Percentiles rank a stretch among this genome's conserved stretches.
Conservation (phyloP, 2,113 vertebrate genomes). For the Genyomyrus donnyi region DNA sequence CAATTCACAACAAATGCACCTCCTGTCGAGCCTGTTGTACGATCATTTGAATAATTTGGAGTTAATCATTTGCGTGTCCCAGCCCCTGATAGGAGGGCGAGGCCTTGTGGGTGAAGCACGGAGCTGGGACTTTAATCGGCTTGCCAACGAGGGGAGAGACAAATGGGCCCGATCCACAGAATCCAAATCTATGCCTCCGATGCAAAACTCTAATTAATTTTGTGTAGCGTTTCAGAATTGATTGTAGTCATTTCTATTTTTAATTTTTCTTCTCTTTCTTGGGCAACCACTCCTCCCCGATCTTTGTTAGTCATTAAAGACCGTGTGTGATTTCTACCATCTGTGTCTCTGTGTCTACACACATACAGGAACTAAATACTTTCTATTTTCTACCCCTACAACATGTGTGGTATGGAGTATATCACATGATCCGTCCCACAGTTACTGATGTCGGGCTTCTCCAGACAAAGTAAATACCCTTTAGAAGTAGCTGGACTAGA, state of each 20-base stretch:
- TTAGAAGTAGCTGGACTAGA: background rate
- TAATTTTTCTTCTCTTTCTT: conserved; percentile 81
- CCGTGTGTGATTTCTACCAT: background rate
- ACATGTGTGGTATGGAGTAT: background rate
- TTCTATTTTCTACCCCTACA: background rate
- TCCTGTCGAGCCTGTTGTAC: conserved; percentile 62
- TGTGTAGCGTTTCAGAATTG: conserved; percentile 92
- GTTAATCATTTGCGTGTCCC: conserved; percentile 80
- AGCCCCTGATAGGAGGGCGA: conserved; percentile 64
- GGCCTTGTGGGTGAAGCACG: conserved; percentile 62
- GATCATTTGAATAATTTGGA: conserved; percentile 76
- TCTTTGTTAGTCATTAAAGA: background rate
- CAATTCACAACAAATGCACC: conserved; percentile 16
- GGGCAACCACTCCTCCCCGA: conserved; percentile 35
- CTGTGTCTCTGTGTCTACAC: conserved; percentile 15
- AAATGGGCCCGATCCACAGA: conserved; percentile 72
- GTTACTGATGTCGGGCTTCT: background rate
- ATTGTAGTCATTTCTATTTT: conserved; percentile 81
- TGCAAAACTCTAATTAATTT: conserved; percentile 93
- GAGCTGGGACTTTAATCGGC: conserved; percentile 73
- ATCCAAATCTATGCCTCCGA: conserved; percentile 70
- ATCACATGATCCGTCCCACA: background rate
- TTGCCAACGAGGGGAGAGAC: conserved; percentile 66
- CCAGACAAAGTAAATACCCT: background rate
- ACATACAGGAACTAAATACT: background rate